Base-by-base conservation (phyloP, 2,113 vertebrate genomes). In the Ranitomeya variabilis region DNA sequence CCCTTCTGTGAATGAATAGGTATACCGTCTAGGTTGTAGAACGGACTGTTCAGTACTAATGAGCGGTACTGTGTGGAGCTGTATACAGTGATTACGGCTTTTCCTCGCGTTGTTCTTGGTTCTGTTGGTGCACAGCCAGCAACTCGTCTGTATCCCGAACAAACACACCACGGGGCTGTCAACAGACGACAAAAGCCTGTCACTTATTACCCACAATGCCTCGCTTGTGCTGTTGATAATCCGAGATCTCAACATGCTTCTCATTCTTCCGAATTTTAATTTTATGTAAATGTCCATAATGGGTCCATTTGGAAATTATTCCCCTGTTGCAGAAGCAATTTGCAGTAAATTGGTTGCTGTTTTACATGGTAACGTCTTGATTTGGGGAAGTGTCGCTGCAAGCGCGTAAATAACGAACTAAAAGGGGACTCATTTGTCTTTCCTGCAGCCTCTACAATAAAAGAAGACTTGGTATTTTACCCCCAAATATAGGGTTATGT, bases 221-320 rank as follows among this genome's bases (percentile, higher is more conserved):
- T 76, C 54, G 9, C 55, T 77, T 18, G 15, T 60, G 26, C 71
- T 62, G 55, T n/a, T 77, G 55, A 74, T 54, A 85, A 57, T 37
- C 52, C n/a, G 18, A 57, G 23, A 57, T 31, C 83, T 85, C 81
- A 59, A 80, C 74, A 78, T 67, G 76, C 60, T 87, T 60, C 59
- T 67, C 62, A 62, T 59, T 82, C 74, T 82, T 81, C 59, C 66
- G 67, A 67, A 82, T 73, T 82, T 81, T 82, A 82, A 88, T 82
- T 88, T 88, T 82, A 74, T 88, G 86, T 62, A 88, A 88, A 88
- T 88, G 79, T 62, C 79, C 66, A 21, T 88, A 88, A 82, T 88
- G 86, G 80, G 79, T 82, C 78, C 79, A 82, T 88, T 88, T 88
- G 79, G 79, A 82, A 82, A 88, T 88, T 14, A 88, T 82, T 88